Evolutionary conservation across 2,888 invertebrate genomes (phyloP).

Genomic region (Plusia festucae): DNA sequence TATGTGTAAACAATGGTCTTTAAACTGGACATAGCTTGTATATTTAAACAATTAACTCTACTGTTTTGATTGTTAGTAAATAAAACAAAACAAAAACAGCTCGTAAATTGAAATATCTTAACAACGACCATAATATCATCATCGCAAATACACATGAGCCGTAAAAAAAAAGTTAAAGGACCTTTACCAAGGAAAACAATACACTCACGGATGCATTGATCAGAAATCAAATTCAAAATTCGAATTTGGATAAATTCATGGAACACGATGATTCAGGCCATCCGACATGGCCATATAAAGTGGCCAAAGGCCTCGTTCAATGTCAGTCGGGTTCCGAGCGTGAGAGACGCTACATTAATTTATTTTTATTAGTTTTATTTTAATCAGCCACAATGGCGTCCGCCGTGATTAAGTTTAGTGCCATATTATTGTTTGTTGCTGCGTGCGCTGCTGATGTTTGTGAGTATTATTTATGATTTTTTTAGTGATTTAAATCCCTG

Average conservation of each 20-base stretch:
- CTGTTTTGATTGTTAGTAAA: neutral
- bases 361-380: slow-evolving; percentile 62
- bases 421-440: slow-evolving; percentile 79
- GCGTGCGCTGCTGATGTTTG: slow-evolving; percentile 80
- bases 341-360: slow-evolving; percentile 65
- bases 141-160: no score
- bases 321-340: slow-evolving; percentile 79
- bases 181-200: slow-evolving; percentile 19
- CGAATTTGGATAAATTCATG: slow-evolving; percentile 62
- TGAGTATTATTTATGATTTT: slow-evolving; percentile 65
- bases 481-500: no score
- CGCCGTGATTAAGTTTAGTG: slow-evolving; percentile 85
- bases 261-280: slow-evolving; percentile 71
- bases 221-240: slow-evolving; percentile 51
- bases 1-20: no score
- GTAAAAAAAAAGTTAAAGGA: slow-evolving; percentile 6
- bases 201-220: slow-evolving; percentile 50
- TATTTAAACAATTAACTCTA: no score
- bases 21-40: no score
- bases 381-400: slow-evolving; percentile 78
- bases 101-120: no score
- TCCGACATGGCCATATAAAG: slow-evolving; percentile 77
- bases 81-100: neutral
- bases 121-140: no score
- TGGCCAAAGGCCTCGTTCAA: slow-evolving; percentile 77